A percentile compares a stretch with the other conserved stretches of the same genome.
These are phyloP conservation scores for Progne subis DNA, from an alignment of 2,113 vertebrate genomes.

Conservation along the genomic window DNA sequence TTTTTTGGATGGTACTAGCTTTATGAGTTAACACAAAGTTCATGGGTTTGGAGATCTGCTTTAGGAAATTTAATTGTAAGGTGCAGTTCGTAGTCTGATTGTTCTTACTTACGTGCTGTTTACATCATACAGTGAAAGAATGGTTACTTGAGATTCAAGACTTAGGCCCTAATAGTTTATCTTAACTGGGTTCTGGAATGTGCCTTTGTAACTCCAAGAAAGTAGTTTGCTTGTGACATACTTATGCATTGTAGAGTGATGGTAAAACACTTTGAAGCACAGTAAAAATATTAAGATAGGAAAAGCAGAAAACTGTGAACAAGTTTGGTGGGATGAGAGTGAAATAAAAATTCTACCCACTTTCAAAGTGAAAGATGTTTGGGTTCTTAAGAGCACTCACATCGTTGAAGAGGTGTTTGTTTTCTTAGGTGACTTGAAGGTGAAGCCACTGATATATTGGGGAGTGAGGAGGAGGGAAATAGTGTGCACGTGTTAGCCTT, in stretches of 20 bases:
- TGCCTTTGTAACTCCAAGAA: background rate
- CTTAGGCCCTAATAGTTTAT: background rate
- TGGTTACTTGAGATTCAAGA: background rate
- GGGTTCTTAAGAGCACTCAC: accelerated
- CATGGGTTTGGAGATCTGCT: background rate
- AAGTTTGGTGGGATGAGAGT: accelerated
- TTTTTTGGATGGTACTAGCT: background rate
- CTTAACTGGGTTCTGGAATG: background rate
- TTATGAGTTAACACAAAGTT: background rate
- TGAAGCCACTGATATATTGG: background rate
- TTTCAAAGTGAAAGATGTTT: background rate
- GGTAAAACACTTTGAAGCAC: background rate
- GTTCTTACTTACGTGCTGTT: background rate
- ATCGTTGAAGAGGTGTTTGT: background rate
- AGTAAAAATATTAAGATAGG: background rate
- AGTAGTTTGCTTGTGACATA: background rate
- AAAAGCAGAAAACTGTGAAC: background rate
- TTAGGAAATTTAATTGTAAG: background rate
- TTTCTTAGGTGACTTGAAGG: background rate
- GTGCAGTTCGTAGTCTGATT: background rate
- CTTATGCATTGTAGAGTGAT: background rate
- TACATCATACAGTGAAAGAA: background rate
- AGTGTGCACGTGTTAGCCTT: background rate
- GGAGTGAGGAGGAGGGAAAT: background rate
- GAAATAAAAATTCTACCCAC: background rate